These are phyloP conservation scores for Menura novaehollandiae DNA, from an alignment of 2,113 vertebrate species.

Conservation along the genomic window DNA sequence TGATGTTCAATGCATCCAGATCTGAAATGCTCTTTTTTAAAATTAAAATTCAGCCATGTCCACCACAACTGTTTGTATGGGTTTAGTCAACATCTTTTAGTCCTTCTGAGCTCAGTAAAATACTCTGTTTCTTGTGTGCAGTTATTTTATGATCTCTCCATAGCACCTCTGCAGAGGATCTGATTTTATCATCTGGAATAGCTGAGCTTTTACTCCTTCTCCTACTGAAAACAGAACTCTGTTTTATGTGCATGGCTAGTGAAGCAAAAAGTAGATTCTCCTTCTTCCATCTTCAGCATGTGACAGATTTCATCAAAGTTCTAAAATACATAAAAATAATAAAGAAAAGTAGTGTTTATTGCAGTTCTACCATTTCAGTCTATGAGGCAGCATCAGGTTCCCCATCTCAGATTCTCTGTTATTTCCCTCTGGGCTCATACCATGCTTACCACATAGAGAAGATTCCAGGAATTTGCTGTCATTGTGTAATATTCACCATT, in stretches of 20 bases:
- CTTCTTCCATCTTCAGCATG: not conserved
- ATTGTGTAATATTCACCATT: not conserved
- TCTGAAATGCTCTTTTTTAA: not conserved
- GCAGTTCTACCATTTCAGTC: not conserved
- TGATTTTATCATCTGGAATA: not conserved
- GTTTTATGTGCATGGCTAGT: not conserved
- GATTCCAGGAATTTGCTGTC: not conserved
- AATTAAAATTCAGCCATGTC: not conserved
- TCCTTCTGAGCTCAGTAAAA: not conserved
- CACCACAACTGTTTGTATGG: not conserved
- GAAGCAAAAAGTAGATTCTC: not conserved
- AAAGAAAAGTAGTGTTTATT: not conserved
- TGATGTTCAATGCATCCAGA: not conserved
- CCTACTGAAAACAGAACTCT: not conserved
- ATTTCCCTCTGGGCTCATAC: not conserved
- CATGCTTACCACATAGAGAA: not conserved
- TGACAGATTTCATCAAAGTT: not conserved
- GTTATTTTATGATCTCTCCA: not conserved
- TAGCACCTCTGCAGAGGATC: not conserved
- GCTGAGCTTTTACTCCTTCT: not conserved
- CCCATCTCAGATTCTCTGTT: not conserved
- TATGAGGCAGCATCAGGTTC: not conserved
- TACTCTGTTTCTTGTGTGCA: not conserved
- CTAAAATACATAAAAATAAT: not conserved
- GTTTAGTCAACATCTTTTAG: not conserved